phyloP scores from a whole-genome alignment of 1,140 invertebrate species.

The Chelonus insularis region DNA sequence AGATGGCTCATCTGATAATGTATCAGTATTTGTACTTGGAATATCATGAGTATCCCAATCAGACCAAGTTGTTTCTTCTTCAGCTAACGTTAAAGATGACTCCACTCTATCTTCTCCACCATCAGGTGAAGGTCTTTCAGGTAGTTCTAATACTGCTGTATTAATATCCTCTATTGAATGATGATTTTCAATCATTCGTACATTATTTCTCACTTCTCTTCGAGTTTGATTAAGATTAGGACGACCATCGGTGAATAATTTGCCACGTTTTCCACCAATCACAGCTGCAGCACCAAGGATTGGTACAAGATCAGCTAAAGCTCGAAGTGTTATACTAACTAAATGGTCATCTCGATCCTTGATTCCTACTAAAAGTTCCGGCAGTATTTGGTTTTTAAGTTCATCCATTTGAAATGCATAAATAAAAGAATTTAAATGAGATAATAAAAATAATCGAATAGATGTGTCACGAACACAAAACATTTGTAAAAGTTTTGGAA shows the following conservation, averaged over 20 bases:
- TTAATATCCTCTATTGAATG: not conserved
- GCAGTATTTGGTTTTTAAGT: constrained; percentile 70
- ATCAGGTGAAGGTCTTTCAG: constrained; percentile 76
- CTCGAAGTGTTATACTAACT: constrained; percentile 76
- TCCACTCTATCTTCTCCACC: constrained; percentile 75
- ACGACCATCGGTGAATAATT: constrained; percentile 80
- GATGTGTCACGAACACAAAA: constrained; percentile 78
- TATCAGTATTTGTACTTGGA: not conserved
- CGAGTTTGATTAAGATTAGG: constrained; percentile 60
- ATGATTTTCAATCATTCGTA: not conserved
- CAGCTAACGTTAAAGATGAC: constrained; percentile 53
- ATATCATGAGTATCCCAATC: constrained; percentile 72
- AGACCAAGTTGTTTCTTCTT: constrained; percentile 68
- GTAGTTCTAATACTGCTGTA: constrained; percentile 56
- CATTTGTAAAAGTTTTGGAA: constrained; percentile 74
- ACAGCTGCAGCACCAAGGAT: constrained; percentile 78
- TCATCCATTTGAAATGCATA: constrained; percentile 71
- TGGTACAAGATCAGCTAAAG: constrained; percentile 79
- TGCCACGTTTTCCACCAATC: constrained; percentile 77
- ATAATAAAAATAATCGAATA: constrained; percentile 70
- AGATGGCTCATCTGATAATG: not conserved
- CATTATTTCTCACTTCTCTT: constrained; percentile 26
- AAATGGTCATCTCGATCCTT: constrained; percentile 80
- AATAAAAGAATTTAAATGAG: constrained; percentile 73
- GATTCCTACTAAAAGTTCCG: constrained; percentile 80